Conservation (phyloP, 2,888 invertebrate genomes). For the Helicoverpa assulta region DNA sequence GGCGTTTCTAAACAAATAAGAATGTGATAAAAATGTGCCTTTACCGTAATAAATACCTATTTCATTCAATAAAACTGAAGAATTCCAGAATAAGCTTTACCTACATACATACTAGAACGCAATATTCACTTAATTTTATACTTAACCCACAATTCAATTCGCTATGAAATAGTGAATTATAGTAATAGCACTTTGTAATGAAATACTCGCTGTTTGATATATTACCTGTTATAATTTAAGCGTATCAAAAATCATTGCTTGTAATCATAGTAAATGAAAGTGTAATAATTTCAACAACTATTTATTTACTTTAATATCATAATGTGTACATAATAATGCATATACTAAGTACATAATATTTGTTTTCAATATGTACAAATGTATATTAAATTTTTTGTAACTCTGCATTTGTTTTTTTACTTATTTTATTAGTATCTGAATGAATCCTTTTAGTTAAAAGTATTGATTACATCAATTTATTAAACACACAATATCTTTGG, state of each 20-base stretch:
- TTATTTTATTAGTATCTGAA: slow-evolving; percentile 54
- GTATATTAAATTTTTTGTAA: slow-evolving; percentile 84
- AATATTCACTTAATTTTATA: slow-evolving; percentile 14
- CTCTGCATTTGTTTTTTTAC: slow-evolving; percentile 55
- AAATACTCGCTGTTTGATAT: slow-evolving; percentile 77
- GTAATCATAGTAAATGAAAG: slow-evolving; percentile 69
- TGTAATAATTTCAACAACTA: slow-evolving; percentile 82
- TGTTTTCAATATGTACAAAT: slow-evolving; percentile 86
- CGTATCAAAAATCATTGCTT: slow-evolving; percentile 56
- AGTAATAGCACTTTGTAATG: slow-evolving; percentile 62
- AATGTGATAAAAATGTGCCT: slow-evolving; percentile 64
- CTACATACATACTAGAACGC: slow-evolving; percentile 11
- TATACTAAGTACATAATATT: slow-evolving; percentile 83
- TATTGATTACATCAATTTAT: slow-evolving; percentile 10
- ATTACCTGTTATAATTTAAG: slow-evolving; percentile 60
- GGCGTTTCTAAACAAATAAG: slow-evolving; percentile 42
- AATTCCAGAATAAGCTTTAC: slow-evolving; percentile 34
- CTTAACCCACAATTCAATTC: slow-evolving; percentile 61
- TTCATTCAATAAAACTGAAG: slow-evolving; percentile 33
- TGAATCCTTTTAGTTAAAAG: slow-evolving; percentile 20
- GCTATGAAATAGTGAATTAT: slow-evolving; percentile 75
- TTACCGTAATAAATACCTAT: slow-evolving; percentile 33
- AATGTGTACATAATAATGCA: slow-evolving; percentile 84
- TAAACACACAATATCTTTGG: slow-evolving; percentile 64
- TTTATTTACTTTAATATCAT: slow-evolving; percentile 83